phyloP scores from a whole-genome alignment of 2,797 vertebrate genomes.

The Vultur gryphus region DNA sequence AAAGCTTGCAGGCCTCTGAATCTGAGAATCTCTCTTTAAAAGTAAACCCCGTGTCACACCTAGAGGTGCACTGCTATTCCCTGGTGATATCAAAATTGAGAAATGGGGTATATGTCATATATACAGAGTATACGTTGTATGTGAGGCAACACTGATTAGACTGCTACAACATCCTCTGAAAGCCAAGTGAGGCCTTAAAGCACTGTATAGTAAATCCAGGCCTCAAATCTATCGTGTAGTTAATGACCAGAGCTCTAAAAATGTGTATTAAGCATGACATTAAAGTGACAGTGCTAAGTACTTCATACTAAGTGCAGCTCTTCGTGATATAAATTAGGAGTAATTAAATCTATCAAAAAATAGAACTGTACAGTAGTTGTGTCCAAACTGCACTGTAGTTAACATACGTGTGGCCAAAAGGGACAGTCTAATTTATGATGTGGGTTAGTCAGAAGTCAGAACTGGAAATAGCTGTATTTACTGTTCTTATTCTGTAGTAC shows the following conservation, averaged over 20 bases:
- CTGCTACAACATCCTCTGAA: background rate
- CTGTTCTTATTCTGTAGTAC: accelerated
- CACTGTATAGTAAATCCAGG: background rate
- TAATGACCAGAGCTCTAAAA: constrained; percentile 19
- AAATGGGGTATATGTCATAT: background rate
- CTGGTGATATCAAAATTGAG: background rate
- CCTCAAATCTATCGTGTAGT: background rate
- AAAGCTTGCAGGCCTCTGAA: background rate
- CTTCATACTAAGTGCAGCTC: background rate
- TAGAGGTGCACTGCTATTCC: background rate
- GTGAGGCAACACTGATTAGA: background rate
- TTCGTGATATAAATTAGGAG: background rate
- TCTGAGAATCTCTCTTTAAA: background rate
- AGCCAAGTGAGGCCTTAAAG: background rate
- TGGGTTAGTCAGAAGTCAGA: background rate
- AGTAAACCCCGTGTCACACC: background rate
- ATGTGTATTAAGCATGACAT: background rate
- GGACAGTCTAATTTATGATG: background rate
- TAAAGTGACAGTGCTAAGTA: background rate
- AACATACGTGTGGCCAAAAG: background rate
- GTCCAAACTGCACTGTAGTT: background rate
- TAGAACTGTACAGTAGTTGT: background rate
- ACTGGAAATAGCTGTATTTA: background rate
- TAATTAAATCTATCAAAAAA: background rate
- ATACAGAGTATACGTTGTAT: accelerated